Percentiles rank a stretch among this genome's conserved stretches.
Conservation (phyloP, 2,113 vertebrate species). For the Mobula hypostoma region DNA sequence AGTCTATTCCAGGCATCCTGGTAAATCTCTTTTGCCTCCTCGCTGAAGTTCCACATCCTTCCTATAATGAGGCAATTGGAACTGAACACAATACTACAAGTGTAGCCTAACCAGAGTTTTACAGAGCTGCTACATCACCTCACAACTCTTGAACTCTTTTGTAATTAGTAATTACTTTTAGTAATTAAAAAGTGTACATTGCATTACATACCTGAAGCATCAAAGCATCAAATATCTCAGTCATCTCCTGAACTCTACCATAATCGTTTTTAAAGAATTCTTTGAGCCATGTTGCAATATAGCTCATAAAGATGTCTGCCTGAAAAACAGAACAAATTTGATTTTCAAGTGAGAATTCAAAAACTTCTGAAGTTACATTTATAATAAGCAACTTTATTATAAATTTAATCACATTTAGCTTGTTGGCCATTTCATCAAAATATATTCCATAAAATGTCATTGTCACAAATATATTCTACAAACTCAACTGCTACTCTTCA, state of each 20-base stretch:
- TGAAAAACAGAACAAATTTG: constrained; percentile 43
- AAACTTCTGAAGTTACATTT: not conserved
- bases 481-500: not conserved
- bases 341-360: not conserved
- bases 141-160: no score
- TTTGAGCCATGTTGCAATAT: constrained; percentile 48
- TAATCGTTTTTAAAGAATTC: constrained; percentile 53
- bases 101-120: no score
- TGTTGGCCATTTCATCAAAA: not conserved
- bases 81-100: no score
- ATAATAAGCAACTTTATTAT: not conserved
- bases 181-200: no score
- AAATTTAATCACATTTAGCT: not conserved
- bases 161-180: no score
- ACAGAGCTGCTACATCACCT: no score
- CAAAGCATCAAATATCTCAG: constrained; percentile 57
- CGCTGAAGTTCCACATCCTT: no score
- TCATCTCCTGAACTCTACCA: constrained; percentile 50
- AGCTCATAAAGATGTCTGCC: constrained; percentile 51
- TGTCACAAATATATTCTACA: not conserved
- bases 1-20: no score
- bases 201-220: constrained; percentile 58
- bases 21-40: no score
- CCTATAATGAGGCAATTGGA: no score
- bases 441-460: not conserved